Evolutionary conservation across 2,797 vertebrate species (phyloP), one percentile per base, ranked within the genome.

Genomic region (Miichthys miiuy): DNA sequence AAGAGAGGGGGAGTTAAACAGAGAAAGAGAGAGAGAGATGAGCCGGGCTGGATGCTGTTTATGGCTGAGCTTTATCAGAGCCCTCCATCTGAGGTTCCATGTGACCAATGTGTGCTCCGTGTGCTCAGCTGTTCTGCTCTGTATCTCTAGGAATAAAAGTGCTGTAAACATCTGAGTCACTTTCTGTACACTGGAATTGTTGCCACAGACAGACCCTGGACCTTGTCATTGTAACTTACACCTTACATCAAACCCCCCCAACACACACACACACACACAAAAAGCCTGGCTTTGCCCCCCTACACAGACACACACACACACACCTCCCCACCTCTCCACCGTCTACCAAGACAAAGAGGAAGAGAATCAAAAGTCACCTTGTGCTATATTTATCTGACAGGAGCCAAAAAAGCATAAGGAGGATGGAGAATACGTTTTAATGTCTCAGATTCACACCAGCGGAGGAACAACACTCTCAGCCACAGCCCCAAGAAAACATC

Each of bases 61-160:
- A 86, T 91, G 87, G 89, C 78, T 88, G 89, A 92, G 93, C 94
- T 94, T 92, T 91, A 94, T 95, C 92, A 89, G 91, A 94, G 89
- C 92, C 92, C 89, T 93, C 93, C 92, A 93, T 95, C 94, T 95
- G 93, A 94, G 86, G 74, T 66, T 92, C 88, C 92, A 90, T 90
- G 90, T 90, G 93, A 94, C 86, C 91, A 90, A 63, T 88, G 90
- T 94, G 91, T 86, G 86, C 92, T 91, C 90, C 80, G 88, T 83
- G 89, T 89, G 84, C 81, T 88, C 87, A 79, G 81, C 51, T 88
- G 87, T 78, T 89, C 82, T 83, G 86, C 77, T 89, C 79, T 82
- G 74, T 87, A 82, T 91, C 88, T 92, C 79, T 17, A 87, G 86
- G 81, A 92, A 90, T 85, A 87, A 87, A 90, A 82, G 85, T 72